A percentile compares a stretch with the other conserved stretches of the same genome.
Evolutionary conservation across 1,140 invertebrate genomes (phyloP).

Genomic region (Drosophila subobscura): DNA sequence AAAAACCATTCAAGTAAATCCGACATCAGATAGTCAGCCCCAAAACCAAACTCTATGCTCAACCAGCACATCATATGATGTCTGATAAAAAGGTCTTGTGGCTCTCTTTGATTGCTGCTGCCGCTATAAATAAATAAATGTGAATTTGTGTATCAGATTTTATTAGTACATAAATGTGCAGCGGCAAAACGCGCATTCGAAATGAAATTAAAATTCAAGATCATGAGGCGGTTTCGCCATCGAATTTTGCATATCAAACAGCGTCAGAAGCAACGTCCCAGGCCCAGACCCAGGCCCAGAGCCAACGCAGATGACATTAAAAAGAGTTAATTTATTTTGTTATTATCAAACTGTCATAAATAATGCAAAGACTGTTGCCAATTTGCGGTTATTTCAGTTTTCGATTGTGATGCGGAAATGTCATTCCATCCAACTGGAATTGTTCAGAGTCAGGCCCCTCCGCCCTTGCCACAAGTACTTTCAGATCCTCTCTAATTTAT

Average conservation of each 20-base stretch:
- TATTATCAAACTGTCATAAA: conserved; percentile 62
- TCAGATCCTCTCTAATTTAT: conserved; percentile 24
- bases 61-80: no score
- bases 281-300: no score
- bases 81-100: conserved; percentile 24
- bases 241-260: conserved; percentile 44
- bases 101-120: conserved; percentile 1
- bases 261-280: no score
- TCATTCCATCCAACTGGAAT: conserved; percentile 20
- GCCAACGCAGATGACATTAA: conserved; percentile 25
- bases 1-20: no score
- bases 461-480: not conserved
- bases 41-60: no score
- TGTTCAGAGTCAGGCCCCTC: conserved; percentile 12
- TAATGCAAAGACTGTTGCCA: conserved; percentile 52
- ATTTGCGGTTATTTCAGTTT: conserved; percentile 28
- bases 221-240: conserved; percentile 30
- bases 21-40: no score
- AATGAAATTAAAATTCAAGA: conserved; percentile 49
- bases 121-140: conserved; percentile 6
- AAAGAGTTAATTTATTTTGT: conserved; percentile 38
- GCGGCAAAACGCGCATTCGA: conserved; percentile 7
- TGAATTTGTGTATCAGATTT: conserved; percentile 17
- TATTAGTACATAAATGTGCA: conserved; percentile 12
- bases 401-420: conserved; percentile 59